Conservation (phyloP, 2,113 vertebrate genomes). For the Urocolius indicus region DNA sequence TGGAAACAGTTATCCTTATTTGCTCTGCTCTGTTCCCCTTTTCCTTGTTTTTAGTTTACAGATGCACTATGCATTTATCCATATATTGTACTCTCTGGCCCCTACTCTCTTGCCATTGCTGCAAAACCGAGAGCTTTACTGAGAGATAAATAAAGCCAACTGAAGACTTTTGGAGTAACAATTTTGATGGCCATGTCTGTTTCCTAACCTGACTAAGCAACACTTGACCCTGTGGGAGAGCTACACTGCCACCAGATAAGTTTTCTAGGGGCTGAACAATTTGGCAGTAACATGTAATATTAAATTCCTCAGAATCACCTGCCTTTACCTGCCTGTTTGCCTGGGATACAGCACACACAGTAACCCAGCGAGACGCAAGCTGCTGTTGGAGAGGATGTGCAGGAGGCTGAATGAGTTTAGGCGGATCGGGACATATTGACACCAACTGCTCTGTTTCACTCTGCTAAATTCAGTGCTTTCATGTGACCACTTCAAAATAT, state of each 20-base stretch:
- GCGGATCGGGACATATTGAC: rapidly evolving
- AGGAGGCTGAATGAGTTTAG: not conserved
- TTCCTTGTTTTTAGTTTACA: not conserved
- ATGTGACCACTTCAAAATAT: not conserved
- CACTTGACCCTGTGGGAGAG: not conserved
- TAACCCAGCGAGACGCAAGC: rapidly evolving
- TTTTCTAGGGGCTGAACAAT: not conserved
- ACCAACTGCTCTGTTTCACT: rapidly evolving
- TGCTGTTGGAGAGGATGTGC: not conserved
- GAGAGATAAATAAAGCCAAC: not conserved
- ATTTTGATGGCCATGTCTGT: not conserved
- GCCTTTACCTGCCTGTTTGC: not conserved
- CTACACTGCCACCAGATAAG: not conserved
- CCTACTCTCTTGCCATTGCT: not conserved
- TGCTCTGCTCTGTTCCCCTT: not conserved
- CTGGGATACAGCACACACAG: not conserved
- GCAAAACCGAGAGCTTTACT: not conserved
- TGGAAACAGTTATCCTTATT: not conserved
- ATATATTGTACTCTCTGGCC: not conserved
- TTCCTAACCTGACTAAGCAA: not conserved
- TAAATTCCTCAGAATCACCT: not conserved
- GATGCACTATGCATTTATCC: not conserved
- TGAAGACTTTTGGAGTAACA: not conserved
- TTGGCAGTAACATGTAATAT: rapidly evolving
- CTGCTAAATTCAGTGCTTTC: not conserved